Base-by-base conservation (phyloP, 1,140 invertebrate genomes). In the Drosophila grimshawi region DNA sequence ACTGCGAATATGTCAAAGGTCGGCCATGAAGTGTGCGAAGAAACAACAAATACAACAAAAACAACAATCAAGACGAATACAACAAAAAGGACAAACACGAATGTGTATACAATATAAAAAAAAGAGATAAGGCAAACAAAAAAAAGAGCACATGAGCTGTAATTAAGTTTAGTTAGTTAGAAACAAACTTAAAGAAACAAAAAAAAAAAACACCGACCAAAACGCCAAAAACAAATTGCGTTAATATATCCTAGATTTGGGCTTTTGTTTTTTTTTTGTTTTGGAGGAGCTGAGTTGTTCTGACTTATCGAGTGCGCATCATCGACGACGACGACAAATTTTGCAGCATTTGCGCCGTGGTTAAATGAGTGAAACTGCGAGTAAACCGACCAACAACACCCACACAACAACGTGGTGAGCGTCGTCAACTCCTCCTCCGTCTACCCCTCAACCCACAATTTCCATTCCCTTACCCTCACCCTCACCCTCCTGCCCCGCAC, bases 1-100 rank as follows among this genome's bases (percentile, higher is more conserved):
- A 89, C 85, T 80, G 83, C 85, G 85, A 89, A 83, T 89, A 88
- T 88, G 85, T 88, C 83, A 88, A 89, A 88, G 85, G 85, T 89
- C 83, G 85, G 73, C 83, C 83, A 86, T 86, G 82, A 86, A 86
- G 82, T 86, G 83, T 81, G 80, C 80, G 68, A 70, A 79, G 19
- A 19, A 19, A 19, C 19, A 19, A 19, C 19, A 19, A 19, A 19
- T 19, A 76, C 68, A 67, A 76, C 72, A 76, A 55, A 65, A 59
- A 66, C 63, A 62, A 78, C 65, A 61, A 80, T 59, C 57, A 59
- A 45, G 10, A 76, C 39, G 49, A 60, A 43, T 69, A 78, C 75
- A 71, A 74, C 46, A 80, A 63, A 62, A 74, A 74, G 43, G 45
- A 75, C 60, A 69, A 55, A 35, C 59, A 61, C 56, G 53, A 70